Evolutionary conservation across 92 coral and sea anemone species (phyloP).

Genomic region (Epizoanthus scotinus): DNA sequence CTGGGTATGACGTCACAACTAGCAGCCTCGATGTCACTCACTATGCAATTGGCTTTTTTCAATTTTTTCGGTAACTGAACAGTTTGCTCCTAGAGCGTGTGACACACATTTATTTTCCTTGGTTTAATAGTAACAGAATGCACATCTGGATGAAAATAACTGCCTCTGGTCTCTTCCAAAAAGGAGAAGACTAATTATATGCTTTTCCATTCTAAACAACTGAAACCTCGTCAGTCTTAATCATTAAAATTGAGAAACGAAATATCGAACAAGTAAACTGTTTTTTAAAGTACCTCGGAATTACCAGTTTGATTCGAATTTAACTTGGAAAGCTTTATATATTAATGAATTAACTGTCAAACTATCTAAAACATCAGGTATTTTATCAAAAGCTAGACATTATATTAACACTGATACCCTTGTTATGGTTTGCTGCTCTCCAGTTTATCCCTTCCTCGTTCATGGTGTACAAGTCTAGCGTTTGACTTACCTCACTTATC

Average conservation of each 20-base stretch:
- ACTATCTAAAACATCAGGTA: constrained; percentile 24
- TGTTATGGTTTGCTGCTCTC: neutral
- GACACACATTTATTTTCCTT: too few relatives aligned
- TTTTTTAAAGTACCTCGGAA: constrained; percentile 32
- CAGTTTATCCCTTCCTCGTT: constrained; percentile 12
- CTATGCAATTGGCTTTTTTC: too few relatives aligned
- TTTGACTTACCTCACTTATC: neutral
- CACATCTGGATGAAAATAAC: too few relatives aligned
- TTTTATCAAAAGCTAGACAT: constrained; percentile 27
- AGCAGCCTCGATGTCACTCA: constrained; percentile 14
- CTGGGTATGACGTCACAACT: constrained; percentile 25
- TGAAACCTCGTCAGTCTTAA: neutral
- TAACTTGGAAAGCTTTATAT: constrained; percentile 21
- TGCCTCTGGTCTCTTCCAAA: too few relatives aligned
- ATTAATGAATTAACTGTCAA: constrained; percentile 16
- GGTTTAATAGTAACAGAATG: too few relatives aligned
- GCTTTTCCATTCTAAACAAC: constrained; percentile 36
- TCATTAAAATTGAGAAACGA: neutral
- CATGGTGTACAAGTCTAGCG: constrained; percentile 19
- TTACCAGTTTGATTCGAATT: constrained; percentile 27
- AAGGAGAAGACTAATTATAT: constrained; percentile 34
- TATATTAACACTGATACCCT: constrained; percentile 5
- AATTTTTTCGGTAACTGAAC: too few relatives aligned
- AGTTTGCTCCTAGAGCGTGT: too few relatives aligned
- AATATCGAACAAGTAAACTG: constrained; percentile 7